Base-by-base conservation (phyloP, 2,888 invertebrate species). In the Himalopsyche tibetana region DNA sequence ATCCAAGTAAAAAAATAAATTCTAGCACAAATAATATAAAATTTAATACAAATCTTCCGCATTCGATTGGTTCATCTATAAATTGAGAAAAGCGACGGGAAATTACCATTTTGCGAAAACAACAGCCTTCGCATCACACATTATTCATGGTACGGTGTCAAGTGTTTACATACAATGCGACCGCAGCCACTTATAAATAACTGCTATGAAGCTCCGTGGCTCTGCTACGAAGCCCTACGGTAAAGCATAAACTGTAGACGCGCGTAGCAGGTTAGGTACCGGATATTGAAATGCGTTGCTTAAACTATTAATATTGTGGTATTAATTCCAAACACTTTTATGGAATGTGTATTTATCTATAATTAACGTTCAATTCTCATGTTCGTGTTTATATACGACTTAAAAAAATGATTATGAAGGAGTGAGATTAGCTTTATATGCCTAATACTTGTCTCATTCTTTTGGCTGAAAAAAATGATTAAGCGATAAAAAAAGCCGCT, bases 61-160 rank as follows among this genome's bases (percentile, higher is more conserved):
- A 19, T 63, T 5, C 28, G 2, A 19, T 63, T 63, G 63, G 63
- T 19, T 28, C 28, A 19, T 6, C 63, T 63, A 63, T 63, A 63
- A 19, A 28, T 28, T 19, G 19, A 19, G 19, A 19, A 12, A 5
- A 11, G 63, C 19, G 63, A 19, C 63, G 63, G 63, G 19, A 63
- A 63, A 63, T 63, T 63, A 63, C 63, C 63, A 63, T 63, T 63
- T 63, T 63, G 63, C 63, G 63, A 63, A 63, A 63, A 63, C 63
- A 63, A 63, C 63, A 63, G 63, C 63, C 63, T 63, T 63, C 63
- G 63, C 63, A 11, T 63, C 63, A 63, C 63, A 63, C 63, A 63
- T 63, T 63, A 63, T 63, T 63, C 63, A 63, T 63, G 63, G 63
- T 63, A 63, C 19, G 63, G 63, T 63, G 63, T 63, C 63, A 63